A percentile compares a stretch with the other conserved stretches of the same genome.
Conservation (phyloP, 2,113 vertebrate species). For the Etheostoma cragini region DNA sequence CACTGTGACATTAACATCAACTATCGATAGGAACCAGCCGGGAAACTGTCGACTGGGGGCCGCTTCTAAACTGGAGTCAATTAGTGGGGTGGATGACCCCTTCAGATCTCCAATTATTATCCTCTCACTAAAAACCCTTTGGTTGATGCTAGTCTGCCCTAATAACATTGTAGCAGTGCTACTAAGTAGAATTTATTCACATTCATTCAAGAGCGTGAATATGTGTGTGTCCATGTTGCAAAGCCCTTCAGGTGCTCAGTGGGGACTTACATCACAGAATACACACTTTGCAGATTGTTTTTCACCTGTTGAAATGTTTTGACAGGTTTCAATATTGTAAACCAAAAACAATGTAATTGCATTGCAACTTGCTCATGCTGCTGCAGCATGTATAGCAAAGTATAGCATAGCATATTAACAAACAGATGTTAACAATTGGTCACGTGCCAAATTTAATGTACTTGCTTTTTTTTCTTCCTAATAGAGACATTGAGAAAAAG, state of each 20-base stretch:
- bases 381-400: background rate
- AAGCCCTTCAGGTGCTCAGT: background rate
- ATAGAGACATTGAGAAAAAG: background rate
- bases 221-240: conserved; percentile 2
- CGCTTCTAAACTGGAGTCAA: conserved; percentile 63
- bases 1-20: conserved; percentile 49
- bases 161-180: conserved; percentile 42
- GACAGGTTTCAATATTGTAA: conserved; percentile 30
- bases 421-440: conserved; percentile 32
- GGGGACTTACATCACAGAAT: background rate
- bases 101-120: conserved; percentile 60
- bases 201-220: conserved; percentile 14
- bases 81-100: conserved; percentile 63
- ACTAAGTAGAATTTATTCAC: conserved; percentile 46
- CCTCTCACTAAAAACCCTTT: conserved; percentile 52
- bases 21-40: conserved; percentile 32
- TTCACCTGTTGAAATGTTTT: conserved; percentile 28
- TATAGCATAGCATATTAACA: conserved; percentile 13
- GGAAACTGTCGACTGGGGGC: conserved; percentile 40
- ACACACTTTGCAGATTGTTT: conserved; percentile 19
- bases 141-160: conserved; percentile 48
- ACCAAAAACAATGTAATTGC: conserved; percentile 11
- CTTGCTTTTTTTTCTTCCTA: background rate
- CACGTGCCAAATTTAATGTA: conserved; percentile 25
- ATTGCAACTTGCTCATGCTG: conserved; percentile 3